These are phyloP conservation scores for Rattus rattus DNA, from an alignment of 2,113 vertebrate genomes.

Conservation along the genomic window DNA sequence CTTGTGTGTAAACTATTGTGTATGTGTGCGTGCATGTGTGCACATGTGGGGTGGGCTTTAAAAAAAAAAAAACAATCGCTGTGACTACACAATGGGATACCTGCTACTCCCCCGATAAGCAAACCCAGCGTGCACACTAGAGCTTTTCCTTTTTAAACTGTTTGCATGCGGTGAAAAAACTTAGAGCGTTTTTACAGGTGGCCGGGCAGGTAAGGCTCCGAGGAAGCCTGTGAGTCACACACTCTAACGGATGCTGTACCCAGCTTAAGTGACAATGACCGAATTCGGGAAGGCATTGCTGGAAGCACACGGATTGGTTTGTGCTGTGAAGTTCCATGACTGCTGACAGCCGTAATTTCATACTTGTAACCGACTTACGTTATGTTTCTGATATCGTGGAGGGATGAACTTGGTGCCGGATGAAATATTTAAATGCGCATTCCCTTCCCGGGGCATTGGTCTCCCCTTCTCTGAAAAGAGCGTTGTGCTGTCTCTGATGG, in stretches of 20 bases:
- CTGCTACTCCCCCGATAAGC: not conserved
- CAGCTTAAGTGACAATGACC: not conserved
- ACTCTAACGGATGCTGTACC: slow-evolving; percentile 17
- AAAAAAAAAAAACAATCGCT: not conserved
- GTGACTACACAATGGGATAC: slow-evolving; percentile 19
- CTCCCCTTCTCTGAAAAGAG: slow-evolving; percentile 4
- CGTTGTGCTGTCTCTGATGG: not conserved
- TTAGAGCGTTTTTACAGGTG: slow-evolving; percentile 35
- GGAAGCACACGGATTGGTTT: slow-evolving; percentile 21
- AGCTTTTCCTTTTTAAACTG: slow-evolving; percentile 52
- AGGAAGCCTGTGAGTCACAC: not conserved
- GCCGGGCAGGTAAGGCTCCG: not conserved
- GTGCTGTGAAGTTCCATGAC: slow-evolving; percentile 9
- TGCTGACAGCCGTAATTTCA: not conserved
- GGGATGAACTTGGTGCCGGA: not conserved
- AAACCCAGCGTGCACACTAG: not conserved
- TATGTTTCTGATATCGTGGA: not conserved
- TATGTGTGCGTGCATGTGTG: not conserved
- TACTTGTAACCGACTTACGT: not conserved
- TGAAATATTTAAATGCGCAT: slow-evolving; percentile 1
- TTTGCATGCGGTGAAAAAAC: slow-evolving; percentile 3
- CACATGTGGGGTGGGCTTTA: slow-evolving; percentile 30
- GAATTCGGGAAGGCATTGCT: not conserved
- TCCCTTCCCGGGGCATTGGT: not conserved
- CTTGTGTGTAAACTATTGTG: slow-evolving; percentile 58